Evolutionary conservation across 2,888 invertebrate genomes (phyloP).

Genomic region (Pristionchus fissidentatus): DNA sequence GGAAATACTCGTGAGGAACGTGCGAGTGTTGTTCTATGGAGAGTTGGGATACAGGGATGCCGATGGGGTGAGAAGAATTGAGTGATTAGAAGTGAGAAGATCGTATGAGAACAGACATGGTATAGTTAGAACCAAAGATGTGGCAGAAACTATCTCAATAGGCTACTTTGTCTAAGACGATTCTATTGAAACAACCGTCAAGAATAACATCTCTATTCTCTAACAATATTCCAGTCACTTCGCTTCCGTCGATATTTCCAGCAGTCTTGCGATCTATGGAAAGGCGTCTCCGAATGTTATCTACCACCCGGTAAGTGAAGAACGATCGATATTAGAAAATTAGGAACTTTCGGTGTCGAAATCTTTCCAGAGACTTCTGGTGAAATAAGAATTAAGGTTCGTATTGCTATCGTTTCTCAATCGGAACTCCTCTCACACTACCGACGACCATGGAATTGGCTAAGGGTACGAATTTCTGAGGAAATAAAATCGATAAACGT

Average conservation of each 20-base stretch:
- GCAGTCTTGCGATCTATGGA: conserved; percentile 40
- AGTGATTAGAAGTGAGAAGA: not conserved
- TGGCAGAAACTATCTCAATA: too few relatives aligned
- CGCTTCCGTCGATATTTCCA: conserved; percentile 16
- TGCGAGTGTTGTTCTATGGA: conserved; percentile 46
- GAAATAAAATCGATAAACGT: not conserved
- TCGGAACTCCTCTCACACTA: conserved; percentile 39
- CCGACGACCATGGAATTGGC: conserved; percentile 22
- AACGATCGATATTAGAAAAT: not conserved
- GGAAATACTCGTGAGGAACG: conserved; percentile 46
- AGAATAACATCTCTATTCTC: too few relatives aligned
- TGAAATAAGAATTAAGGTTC: conserved; percentile 5
- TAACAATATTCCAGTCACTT: conserved; percentile 13
- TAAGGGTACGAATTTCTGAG: not conserved
- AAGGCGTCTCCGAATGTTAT: conserved; percentile 33
- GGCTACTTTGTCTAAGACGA: too few relatives aligned
- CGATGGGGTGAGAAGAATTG: conserved; percentile 28
- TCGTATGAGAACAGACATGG: not conserved
- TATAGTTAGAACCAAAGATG: too few relatives aligned
- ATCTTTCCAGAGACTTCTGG: too few relatives aligned
- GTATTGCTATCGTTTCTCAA: conserved; percentile 41
- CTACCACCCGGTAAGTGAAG: conserved; percentile 40
- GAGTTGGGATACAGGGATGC: conserved; percentile 20
- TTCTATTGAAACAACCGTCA: too few relatives aligned
- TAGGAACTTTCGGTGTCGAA: too few relatives aligned